Conservation (phyloP, 1,140 invertebrate genomes). For the Neodiprion fabricii region DNA sequence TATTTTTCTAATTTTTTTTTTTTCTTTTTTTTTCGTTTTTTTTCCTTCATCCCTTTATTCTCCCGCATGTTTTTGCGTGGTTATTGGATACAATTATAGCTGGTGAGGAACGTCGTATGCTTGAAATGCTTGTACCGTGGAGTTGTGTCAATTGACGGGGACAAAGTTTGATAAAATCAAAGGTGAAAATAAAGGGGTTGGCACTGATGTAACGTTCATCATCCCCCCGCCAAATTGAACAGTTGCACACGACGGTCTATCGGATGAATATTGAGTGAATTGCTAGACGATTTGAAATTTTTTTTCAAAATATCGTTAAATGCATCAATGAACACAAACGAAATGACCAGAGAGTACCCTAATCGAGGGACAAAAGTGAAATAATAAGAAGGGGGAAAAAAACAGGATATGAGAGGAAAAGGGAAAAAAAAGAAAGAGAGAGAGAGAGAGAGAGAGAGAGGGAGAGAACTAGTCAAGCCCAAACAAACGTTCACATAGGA, state of each 20-base stretch:
- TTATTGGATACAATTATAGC: too few relatives aligned
- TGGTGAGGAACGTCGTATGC: too few relatives aligned
- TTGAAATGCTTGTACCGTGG: background rate
- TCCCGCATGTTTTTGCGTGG: background rate
- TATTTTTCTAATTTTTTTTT: background rate
- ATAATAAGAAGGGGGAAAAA: background rate
- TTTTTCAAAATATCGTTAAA: background rate
- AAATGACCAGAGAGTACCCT: conserved; percentile 8
- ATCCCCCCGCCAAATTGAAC: conserved; percentile 22
- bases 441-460: conserved; percentile 22
- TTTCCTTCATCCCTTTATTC: background rate
- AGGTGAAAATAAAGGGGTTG: background rate
- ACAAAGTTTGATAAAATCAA: too few relatives aligned
- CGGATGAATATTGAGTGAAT: conserved; percentile 18
- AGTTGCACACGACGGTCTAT: conserved; percentile 2
- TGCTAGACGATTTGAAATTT: conserved; percentile 1
- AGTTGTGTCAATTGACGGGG: background rate
- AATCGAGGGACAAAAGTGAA: background rate
- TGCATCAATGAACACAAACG: background rate
- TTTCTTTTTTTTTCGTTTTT: background rate
- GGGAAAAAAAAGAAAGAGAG: conserved; percentile 10
- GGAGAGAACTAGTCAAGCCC: conserved; percentile 8
- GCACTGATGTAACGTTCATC: conserved; percentile 18
- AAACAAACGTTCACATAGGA: background rate
- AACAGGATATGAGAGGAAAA: background rate